Conservation (phyloP, 2,888 invertebrate species). For the Germaria angustata region DNA sequence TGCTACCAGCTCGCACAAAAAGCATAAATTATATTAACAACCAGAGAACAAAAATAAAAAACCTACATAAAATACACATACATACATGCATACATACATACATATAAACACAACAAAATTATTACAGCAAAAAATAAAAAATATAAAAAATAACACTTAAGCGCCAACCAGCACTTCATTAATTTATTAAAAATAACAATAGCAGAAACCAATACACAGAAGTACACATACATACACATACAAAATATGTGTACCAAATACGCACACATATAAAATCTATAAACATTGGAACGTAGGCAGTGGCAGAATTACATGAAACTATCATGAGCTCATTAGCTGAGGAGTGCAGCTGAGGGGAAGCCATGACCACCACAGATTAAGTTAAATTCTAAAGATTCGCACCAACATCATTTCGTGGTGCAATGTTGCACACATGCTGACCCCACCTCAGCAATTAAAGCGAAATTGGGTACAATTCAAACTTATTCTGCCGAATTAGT, state of each 20-base stretch:
- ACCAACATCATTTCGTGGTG: too few species aligned
- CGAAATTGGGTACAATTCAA: too few species aligned
- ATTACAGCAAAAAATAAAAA: conserved; percentile 23
- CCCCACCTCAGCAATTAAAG: too few species aligned
- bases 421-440: too few species aligned
- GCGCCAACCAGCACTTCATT: conserved; percentile 68
- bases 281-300: not conserved
- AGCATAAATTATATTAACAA: conserved; percentile 64
- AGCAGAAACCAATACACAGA: conserved; percentile 2
- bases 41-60: conserved; percentile 22
- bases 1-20: conserved; percentile 47
- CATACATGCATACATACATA: too few species aligned
- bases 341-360: too few species aligned
- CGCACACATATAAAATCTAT: too few species aligned
- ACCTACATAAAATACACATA: conserved; percentile 58
- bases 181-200: conserved; percentile 68
- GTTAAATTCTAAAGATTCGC: too few species aligned
- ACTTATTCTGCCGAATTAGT: too few species aligned
- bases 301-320: not conserved
- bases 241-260: too few species aligned
- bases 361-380: too few species aligned
- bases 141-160: conserved; percentile 59
- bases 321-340: too few species aligned
- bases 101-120: conserved; percentile 45
- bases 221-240: not conserved